Percentiles rank a stretch among this genome's conserved stretches.
Conservation (phyloP, 30 jellyfish, hydroid and myxozoan genomes). For the Catostylus mosaicus region DNA sequence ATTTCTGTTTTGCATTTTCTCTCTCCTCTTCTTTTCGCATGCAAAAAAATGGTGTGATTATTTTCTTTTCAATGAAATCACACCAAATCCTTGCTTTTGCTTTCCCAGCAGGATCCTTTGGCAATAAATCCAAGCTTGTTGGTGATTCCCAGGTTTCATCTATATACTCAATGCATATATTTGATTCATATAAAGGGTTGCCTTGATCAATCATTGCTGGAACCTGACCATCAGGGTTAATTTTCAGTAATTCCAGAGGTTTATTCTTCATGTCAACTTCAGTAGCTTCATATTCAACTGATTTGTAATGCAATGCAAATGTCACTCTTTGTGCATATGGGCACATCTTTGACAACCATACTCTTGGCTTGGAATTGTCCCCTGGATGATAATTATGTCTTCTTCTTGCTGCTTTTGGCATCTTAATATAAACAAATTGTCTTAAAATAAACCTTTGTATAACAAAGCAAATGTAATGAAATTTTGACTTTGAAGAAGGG, state of each 20-base stretch:
- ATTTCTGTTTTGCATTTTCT: constrained; percentile 19
- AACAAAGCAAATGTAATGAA: neutral
- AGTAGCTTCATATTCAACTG: constrained; percentile 54
- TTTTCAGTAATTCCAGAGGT: constrained; percentile 47
- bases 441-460: neutral
- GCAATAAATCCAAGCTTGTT: constrained; percentile 54
- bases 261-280: constrained; percentile 61
- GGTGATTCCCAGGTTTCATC: constrained; percentile 73
- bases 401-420: constrained; percentile 59
- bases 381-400: neutral
- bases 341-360: constrained; percentile 68
- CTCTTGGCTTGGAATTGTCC: constrained; percentile 40
- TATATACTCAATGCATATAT: constrained; percentile 68
- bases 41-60: constrained; percentile 59
- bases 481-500: too few species aligned
- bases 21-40: constrained; percentile 57
- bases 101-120: constrained; percentile 58
- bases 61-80: constrained; percentile 51
- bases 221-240: constrained; percentile 75
- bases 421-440: neutral
- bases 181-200: constrained; percentile 49
- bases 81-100: constrained; percentile 70
- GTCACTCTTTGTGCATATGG: constrained; percentile 74
- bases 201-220: constrained; percentile 76
- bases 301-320: constrained; percentile 51